phyloP scores from a whole-genome alignment of 2,888 invertebrate genomes.

The Baccha elongata region DNA sequence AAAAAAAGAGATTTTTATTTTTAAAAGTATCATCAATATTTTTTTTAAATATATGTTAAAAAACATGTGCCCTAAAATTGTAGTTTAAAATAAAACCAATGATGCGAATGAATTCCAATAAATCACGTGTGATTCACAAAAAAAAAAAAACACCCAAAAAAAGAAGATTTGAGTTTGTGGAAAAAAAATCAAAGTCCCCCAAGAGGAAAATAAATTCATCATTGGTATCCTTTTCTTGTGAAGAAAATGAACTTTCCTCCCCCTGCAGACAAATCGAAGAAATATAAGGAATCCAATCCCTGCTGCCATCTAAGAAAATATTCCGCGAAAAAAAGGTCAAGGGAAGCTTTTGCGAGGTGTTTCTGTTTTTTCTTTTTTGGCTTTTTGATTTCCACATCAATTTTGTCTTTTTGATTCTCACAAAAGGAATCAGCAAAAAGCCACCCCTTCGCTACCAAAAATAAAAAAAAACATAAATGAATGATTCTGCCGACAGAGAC shows the following conservation, averaged over 20 bases:
- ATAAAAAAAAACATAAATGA: conserved; percentile 11
- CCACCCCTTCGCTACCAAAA: neutral
- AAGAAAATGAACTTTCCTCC: neutral
- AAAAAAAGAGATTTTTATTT: conserved; percentile 22
- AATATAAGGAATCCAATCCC: conserved; percentile 6
- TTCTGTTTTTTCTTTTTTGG: neutral
- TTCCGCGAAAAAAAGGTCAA: conserved; percentile 14
- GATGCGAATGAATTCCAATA: conserved; percentile 15
- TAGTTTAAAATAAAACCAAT: neutral
- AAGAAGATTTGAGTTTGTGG: neutral
- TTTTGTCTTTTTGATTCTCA: conserved; percentile 8
- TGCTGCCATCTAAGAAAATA: neutral
- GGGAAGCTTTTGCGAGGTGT: neutral
- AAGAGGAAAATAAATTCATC: conserved; percentile 36
- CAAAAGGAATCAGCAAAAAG: neutral
- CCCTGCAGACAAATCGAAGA: neutral
- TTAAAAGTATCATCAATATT: neutral
- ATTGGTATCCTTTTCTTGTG: neutral
- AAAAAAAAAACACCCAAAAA: neutral
- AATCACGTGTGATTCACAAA: conserved; percentile 8
- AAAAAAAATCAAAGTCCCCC: conserved; percentile 11
- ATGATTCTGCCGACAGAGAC: neutral
- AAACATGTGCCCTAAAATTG: neutral
- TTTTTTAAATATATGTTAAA: neutral
- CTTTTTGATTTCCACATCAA: neutral